Evolutionary conservation across 2,797 vertebrate genomes (phyloP).

Genomic region (Sphenopsis melanotis): DNA sequence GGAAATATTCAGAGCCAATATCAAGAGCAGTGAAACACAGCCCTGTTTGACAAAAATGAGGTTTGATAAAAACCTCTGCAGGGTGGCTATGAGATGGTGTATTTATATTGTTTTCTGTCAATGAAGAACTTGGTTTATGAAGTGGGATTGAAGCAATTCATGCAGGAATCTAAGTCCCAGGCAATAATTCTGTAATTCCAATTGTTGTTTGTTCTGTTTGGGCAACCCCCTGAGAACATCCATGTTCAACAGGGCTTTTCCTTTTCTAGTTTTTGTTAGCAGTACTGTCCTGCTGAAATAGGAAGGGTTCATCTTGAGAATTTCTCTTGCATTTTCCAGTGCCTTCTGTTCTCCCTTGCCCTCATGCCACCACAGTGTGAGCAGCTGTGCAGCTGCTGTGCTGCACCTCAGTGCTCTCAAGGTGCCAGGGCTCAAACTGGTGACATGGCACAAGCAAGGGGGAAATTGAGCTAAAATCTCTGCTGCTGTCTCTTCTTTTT

Average conservation of each 20-base stretch:
- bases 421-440: background rate
- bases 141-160: background rate
- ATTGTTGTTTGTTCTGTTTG: background rate
- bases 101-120: background rate
- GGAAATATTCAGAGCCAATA: background rate
- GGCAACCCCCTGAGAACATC: background rate
- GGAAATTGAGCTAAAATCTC: background rate
- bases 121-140: background rate
- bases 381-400: background rate
- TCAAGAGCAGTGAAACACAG: background rate
- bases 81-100: background rate
- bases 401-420: background rate
- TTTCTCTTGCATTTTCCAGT: background rate
- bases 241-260: background rate
- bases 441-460: background rate
- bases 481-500: background rate
- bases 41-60: background rate
- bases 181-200: background rate
- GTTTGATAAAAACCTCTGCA: background rate
- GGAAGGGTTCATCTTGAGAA: fast-evolving
- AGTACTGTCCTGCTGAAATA: background rate
- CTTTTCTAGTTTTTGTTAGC: background rate
- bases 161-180: background rate
- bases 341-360: background rate
- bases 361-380: background rate